phyloP scores from a whole-genome alignment of 2,888 invertebrate genomes.

The Alloplasta piceator region DNA sequence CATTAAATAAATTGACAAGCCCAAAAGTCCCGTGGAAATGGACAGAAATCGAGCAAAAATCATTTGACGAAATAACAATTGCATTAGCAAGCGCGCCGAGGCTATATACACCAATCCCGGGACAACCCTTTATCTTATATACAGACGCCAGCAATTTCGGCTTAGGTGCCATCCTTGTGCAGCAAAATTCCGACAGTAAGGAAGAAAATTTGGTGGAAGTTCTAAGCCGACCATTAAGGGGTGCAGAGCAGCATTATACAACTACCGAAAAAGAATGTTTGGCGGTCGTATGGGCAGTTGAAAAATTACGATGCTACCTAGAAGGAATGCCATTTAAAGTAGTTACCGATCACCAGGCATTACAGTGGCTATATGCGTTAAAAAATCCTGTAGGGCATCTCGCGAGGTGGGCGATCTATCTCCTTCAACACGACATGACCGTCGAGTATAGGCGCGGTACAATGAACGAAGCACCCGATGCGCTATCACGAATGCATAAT shows the following conservation, averaged over 20 bases:
- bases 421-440: background rate
- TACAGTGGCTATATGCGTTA: slow-evolving; percentile 39
- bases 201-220: too few relatives aligned
- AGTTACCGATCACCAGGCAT: slow-evolving; percentile 43
- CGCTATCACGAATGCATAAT: slow-evolving; percentile 51
- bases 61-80: slow-evolving; percentile 46
- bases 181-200: slow-evolving; percentile 30
- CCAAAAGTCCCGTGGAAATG: slow-evolving; percentile 42
- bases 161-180: slow-evolving; percentile 58
- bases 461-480: slow-evolving; percentile 51
- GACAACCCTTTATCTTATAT: slow-evolving; percentile 38
- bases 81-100: slow-evolving; percentile 42
- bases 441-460: slow-evolving; percentile 20
- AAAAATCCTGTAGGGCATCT: slow-evolving; percentile 36
- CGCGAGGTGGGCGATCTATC: slow-evolving; percentile 32
- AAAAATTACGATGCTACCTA: slow-evolving; percentile 38
- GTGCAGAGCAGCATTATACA: slow-evolving; percentile 35
- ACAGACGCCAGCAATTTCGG: slow-evolving; percentile 59
- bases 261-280: slow-evolving; percentile 26
- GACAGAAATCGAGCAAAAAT: slow-evolving; percentile 42
- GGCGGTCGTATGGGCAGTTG: slow-evolving; percentile 38
- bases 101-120: slow-evolving; percentile 35
- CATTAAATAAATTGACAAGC: slow-evolving; percentile 48
- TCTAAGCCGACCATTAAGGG: too few relatives aligned
- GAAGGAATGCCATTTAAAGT: slow-evolving; percentile 44